Percentiles rank a stretch among this genome's conserved stretches.
phyloP scores from a whole-genome alignment of 1,140 invertebrate genomes.

The Drosophila biarmipes region DNA sequence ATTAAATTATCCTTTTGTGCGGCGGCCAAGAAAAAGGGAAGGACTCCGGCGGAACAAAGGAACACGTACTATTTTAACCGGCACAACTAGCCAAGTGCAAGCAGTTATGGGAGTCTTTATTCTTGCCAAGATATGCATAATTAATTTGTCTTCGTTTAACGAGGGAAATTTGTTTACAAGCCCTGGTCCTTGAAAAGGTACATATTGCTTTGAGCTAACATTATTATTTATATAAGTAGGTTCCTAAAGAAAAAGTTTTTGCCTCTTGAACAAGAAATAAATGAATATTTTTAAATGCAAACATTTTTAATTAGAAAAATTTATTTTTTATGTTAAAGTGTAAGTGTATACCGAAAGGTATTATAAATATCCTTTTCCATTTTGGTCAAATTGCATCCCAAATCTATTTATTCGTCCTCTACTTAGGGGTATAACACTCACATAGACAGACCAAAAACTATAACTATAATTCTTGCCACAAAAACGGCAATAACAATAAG shows the following conservation, averaged over 20 bases:
- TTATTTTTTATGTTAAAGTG: no score
- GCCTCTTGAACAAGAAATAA: not conserved
- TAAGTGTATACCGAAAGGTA: no score
- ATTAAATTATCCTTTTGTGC: constrained; percentile 66
- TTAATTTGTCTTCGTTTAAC: constrained; percentile 34
- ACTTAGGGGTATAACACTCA: not conserved
- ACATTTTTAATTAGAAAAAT: no score
- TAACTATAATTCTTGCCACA: constrained; percentile 17
- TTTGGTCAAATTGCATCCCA: not conserved
- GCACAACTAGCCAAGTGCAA: constrained; percentile 41
- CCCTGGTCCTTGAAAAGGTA: not conserved
- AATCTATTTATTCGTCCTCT: not conserved
- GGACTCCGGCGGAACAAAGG: constrained; percentile 41
- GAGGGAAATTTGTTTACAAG: not conserved
- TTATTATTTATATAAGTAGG: no score
- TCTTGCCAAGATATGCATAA: constrained; percentile 57
- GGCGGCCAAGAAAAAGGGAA: constrained; percentile 10
- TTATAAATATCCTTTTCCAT: not conserved
- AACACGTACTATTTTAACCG: constrained; percentile 48
- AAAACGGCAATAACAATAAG: constrained; percentile 19
- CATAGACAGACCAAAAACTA: constrained; percentile 4
- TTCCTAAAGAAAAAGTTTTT: no score
- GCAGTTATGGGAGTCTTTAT: constrained; percentile 49
- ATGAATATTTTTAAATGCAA: no score
- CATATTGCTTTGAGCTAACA: not conserved